Conservation (phyloP, 2,888 invertebrate species). For the Plebejus melissa region DNA sequence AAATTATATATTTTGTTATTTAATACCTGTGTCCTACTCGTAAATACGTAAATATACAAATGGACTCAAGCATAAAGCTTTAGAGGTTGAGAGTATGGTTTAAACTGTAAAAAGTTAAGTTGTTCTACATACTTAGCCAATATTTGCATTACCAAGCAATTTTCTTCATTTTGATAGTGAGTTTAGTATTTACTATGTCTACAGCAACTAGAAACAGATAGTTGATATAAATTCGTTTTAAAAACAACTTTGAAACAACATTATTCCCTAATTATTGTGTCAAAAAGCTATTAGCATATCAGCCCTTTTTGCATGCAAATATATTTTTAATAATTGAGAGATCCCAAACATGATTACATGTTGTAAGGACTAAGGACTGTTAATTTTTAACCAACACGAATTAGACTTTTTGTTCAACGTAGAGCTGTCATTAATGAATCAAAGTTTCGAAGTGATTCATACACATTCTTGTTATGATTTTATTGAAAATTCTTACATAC, state of each 20-base stretch:
- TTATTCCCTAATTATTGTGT: conserved; percentile 1
- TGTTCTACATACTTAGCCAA: too few species aligned
- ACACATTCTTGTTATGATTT: background rate
- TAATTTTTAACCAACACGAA: conserved; percentile 8
- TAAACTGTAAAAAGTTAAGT: too few species aligned
- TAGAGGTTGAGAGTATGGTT: too few species aligned
- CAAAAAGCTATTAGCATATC: background rate
- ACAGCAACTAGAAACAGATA: too few species aligned
- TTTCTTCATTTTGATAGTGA: too few species aligned
- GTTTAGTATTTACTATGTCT: too few species aligned
- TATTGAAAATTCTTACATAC: background rate
- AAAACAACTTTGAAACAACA: background rate
- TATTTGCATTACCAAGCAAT: too few species aligned
- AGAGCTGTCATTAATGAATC: conserved; percentile 10
- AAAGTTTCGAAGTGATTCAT: background rate
- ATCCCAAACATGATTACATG: conserved; percentile 19
- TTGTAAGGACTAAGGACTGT: conserved; percentile 1
- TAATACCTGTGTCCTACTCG: too few species aligned
- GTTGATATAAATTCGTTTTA: background rate
- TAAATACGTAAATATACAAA: too few species aligned
- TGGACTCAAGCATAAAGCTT: too few species aligned
- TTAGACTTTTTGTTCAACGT: conserved; percentile 12
- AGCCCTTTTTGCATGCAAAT: conserved; percentile 4
- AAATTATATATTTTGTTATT: too few species aligned
- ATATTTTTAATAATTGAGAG: conserved; percentile 18